Conservation (phyloP, 2,797 vertebrate genomes). For the Cyprinodon diabolis region DNA sequence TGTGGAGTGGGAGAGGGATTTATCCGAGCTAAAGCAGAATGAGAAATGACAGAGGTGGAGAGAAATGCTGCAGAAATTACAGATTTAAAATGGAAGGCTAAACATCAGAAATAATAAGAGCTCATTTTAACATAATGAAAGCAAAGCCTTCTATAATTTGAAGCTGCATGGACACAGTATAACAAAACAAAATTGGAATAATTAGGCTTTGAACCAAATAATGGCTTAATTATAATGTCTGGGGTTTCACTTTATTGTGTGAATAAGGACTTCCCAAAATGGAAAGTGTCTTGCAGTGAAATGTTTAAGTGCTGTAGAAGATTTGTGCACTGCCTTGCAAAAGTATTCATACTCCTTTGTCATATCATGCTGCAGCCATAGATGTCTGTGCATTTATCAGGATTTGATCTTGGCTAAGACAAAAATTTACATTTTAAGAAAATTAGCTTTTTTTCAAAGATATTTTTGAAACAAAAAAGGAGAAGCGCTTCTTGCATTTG, state of each 20-base stretch:
- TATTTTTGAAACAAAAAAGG: background rate
- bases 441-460: background rate
- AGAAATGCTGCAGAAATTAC: conserved; percentile 6
- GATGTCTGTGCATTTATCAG: background rate
- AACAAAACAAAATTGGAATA: conserved; percentile 18
- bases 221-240: conserved; percentile 25
- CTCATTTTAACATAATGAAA: conserved; percentile 1
- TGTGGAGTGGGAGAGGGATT: conserved; percentile 45
- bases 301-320: conserved; percentile 51
- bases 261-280: conserved; percentile 43
- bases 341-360: background rate
- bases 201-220: conserved; percentile 27
- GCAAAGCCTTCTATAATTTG: conserved; percentile 3
- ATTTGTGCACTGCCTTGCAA: conserved; percentile 27
- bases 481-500: background rate
- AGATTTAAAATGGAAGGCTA: conserved; percentile 12
- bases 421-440: background rate
- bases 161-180: conserved; percentile 7
- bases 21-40: conserved; percentile 42
- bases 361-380: background rate
- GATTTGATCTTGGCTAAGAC: background rate
- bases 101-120: conserved; percentile 8
- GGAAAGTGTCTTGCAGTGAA: conserved; percentile 16
- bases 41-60: conserved; percentile 18
- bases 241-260: conserved; percentile 32